Evolutionary conservation across 2,888 invertebrate species (phyloP).

Genomic region (Stenotaenia linearis): DNA sequence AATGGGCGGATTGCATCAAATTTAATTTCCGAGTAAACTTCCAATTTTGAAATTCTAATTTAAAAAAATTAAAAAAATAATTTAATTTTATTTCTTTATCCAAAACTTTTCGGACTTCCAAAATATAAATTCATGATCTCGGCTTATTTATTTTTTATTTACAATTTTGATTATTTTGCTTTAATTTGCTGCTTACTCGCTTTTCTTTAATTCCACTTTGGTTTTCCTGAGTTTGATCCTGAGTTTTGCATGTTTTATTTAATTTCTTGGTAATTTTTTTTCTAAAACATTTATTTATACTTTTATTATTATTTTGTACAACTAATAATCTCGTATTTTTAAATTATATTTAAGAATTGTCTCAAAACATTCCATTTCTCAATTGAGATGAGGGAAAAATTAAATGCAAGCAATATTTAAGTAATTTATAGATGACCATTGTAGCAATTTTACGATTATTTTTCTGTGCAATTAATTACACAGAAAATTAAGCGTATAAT

Average conservation of each 20-base stretch:
- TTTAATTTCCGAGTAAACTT: background rate
- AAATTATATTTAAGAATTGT: background rate
- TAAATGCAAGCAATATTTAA: background rate
- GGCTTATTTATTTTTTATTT: too few relatives aligned
- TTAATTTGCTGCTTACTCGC: background rate
- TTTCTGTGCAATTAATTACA: background rate
- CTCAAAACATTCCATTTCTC: background rate
- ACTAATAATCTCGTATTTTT: background rate
- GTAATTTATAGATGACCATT: background rate
- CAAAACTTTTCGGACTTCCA: background rate
- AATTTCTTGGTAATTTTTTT: background rate
- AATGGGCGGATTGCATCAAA: constrained; percentile 27
- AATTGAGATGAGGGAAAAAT: background rate
- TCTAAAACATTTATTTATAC: background rate
- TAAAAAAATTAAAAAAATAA: background rate
- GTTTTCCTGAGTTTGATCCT: background rate
- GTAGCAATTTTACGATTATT: background rate
- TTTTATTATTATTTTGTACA: background rate
- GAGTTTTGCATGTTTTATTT: background rate
- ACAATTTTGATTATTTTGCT: too few relatives aligned
- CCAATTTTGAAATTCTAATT: background rate
- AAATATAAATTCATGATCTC: background rate
- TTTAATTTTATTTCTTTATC: background rate
- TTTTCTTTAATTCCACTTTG: background rate
- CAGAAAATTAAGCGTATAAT: background rate